Evolutionary conservation across 1,140 invertebrate species (phyloP).

Genomic region (Tetraneura akinire): DNA sequence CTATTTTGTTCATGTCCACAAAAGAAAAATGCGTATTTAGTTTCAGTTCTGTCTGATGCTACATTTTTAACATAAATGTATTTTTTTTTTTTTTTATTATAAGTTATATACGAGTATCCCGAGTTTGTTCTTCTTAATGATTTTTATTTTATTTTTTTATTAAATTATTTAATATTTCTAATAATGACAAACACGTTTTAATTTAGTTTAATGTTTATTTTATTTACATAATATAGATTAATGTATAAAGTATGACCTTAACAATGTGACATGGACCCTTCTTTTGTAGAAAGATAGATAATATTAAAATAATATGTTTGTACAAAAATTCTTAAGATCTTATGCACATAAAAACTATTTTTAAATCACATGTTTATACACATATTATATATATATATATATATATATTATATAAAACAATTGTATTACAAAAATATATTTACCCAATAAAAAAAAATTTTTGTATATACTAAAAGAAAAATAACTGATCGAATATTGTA

Average conservation of each 20-base stretch:
- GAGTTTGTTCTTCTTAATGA: constrained; percentile 50
- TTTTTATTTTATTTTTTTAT: constrained; percentile 48
- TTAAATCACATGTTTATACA: constrained; percentile 36
- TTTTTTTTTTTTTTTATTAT: background rate
- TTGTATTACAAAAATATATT: constrained; percentile 48
- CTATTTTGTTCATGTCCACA: background rate
- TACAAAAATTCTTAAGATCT: constrained; percentile 41
- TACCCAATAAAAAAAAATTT: constrained; percentile 24
- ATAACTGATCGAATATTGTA: background rate
- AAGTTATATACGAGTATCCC: background rate
- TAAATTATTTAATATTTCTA: constrained; percentile 38
- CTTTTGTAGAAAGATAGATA: constrained; percentile 37
- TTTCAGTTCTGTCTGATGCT: no score
- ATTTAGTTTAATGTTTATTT: constrained; percentile 23
- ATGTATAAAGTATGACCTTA: constrained; percentile 21
- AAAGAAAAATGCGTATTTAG: background rate
- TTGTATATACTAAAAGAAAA: constrained; percentile 18
- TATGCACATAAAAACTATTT: constrained; percentile 19
- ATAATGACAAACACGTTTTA: constrained; percentile 11
- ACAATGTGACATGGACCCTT: constrained; percentile 11
- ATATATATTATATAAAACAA: constrained; percentile 34
- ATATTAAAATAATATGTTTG: constrained; percentile 28
- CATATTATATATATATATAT: no score
- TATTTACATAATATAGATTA: constrained; percentile 24
- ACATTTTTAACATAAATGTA: background rate